Base-by-base conservation (phyloP, 2,888 invertebrate species). In the Drosophila pseudotakahashii region DNA sequence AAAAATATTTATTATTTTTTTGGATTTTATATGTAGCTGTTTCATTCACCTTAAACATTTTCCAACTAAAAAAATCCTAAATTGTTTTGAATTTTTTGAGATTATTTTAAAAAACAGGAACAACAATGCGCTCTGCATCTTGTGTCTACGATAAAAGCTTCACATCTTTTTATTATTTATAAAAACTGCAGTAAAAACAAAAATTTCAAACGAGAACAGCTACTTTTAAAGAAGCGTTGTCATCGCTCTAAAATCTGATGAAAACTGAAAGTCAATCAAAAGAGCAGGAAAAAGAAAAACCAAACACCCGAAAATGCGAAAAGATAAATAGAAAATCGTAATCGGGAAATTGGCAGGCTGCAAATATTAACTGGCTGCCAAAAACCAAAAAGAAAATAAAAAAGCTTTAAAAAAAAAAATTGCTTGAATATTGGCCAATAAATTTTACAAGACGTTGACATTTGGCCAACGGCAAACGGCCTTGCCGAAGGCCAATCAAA, bases 281-380 rank as follows among this genome's bases (percentile, higher is more conserved):
- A 63, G 16, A 76, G 72, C 75, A 67, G 68, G 66, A 60, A 72
- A 72, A 78, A 73, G 47, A 48, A 64, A 67, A 73, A 23, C 13
- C 53, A 64, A 67, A 41, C 59, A 70, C 55, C 36, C 62, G 51
- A 59, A 68, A 64, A 52, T 72, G 58, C 54, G 47, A 59, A 68
- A 63, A 64, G 39, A 64, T 34, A 60, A 50, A 37, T 39, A 72
- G 69, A 52, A 80, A 72, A 68, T 71, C 68, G 74, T 73, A 75
- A 45, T 45, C 53, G 64, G 55, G 64, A 85, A 86, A 88, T 78
- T 85, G 81, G 85, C 82, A 84, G 76, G 61, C 77, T 59, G 77
- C 76, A 70, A 82, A 88, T 88, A 88, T 88, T 88, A 88, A 88
- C 89, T 88, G 84, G 77, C 88, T 88, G 89, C 86, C 89, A 88